Evolutionary conservation across 2,113 vertebrate genomes (phyloP), one percentile per base, ranked within the genome.

Genomic region (Calonectris borealis): DNA sequence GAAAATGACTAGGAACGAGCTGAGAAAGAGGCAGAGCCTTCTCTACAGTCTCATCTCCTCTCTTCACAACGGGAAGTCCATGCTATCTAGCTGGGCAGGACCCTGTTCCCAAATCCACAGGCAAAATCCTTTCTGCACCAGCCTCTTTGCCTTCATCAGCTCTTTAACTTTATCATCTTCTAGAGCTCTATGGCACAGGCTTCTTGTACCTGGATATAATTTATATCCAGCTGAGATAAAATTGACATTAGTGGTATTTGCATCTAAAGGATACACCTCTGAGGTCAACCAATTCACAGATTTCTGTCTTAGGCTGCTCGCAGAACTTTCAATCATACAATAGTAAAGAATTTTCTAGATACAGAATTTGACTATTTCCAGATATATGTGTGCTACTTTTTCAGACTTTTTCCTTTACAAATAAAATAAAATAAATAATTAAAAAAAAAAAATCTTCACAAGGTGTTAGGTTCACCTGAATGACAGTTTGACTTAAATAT

Each of bases 191-290:
- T 2, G 16, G 58, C 54, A 71, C 1, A 2, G 16, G 11, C n/a
- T 52, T 40, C 34, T 19, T 64, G 7, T 22, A 76, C 49, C 26
- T 34, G 66, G 62, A 64, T 60, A 46, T 55, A 79, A 81, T 87
- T 91, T 55, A 71, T 42, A 82, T 32, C 61, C 75, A 84, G 70
- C 54, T 66, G 92, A 88, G 79, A 61, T 73, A 88, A 87, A 94
- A 93, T 40, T 93, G 62, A 88, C 86, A 38, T 69, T 61, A 58
- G 58, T 65, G 86, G 38, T 57, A 93, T 92, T 91, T 81, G 42
- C 31, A 61, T 60, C 62, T 25, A 4, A 85, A 71, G 20, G 84
- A 70, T 26, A 79, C 46, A 66, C 5, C 66, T 85, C 71, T 1
- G 7, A 82, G 60, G 71, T 83, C 90, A 90, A 70, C 34, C 64